Percentiles rank a stretch among this genome's conserved stretches.
phyloP scores from a whole-genome alignment of 2,888 invertebrate genomes.

The Rotaria macrura region DNA sequence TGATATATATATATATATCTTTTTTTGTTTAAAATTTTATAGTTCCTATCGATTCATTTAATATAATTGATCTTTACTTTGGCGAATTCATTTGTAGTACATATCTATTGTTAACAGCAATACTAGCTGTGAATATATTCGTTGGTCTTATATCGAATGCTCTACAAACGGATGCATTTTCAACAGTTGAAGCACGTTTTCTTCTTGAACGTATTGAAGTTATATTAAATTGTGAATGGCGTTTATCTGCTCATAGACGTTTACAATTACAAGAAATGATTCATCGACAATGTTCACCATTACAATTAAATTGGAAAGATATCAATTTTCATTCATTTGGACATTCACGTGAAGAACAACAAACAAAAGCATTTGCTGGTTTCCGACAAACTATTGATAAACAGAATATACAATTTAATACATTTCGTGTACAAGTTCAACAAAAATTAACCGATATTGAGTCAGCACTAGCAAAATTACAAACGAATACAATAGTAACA shows the following conservation, averaged over 20 bases:
- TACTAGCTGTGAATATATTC: not conserved
- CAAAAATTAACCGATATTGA: conserved; percentile 14
- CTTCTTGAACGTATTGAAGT: conserved; percentile 15
- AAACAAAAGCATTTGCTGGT: not conserved
- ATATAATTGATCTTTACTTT: conserved; percentile 1
- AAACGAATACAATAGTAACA: not conserved
- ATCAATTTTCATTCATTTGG: not conserved
- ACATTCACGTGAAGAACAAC: conserved; percentile 10
- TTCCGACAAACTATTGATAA: not conserved
- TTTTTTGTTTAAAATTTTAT: too few species aligned
- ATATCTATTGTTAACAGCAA: not conserved
- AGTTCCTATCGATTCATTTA: not conserved
- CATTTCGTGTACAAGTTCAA: not conserved
- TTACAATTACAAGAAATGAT: conserved; percentile 18
- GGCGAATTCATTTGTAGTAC: not conserved
- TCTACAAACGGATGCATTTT: conserved; percentile 11
- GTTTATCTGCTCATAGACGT: not conserved
- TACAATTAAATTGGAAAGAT: conserved; percentile 18
- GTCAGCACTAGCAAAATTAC: not conserved
- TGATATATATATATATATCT: too few species aligned
- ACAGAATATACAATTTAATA: not conserved
- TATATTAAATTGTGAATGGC: conserved; percentile 2
- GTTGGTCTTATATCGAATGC: conserved; percentile 11
- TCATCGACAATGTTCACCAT: conserved; percentile 15
- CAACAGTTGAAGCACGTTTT: conserved; percentile 19